Evolutionary conservation across 2,113 vertebrate species (phyloP), one percentile per base, ranked within the genome.

Genomic region (Rafetus swinhoei): DNA sequence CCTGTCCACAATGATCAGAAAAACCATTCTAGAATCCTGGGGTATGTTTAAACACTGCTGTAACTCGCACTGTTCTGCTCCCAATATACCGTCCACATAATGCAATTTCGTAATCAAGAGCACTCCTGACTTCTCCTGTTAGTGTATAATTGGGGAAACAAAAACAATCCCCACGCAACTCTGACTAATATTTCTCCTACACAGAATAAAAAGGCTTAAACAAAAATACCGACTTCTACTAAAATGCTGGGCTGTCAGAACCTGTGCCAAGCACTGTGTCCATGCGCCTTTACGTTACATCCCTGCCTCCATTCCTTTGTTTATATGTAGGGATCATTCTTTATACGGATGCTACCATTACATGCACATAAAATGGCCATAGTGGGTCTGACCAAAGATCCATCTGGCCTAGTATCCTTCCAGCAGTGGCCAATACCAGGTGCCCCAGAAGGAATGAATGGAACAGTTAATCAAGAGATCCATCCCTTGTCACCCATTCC

Each of bases 1-100:
- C 77, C 6, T 1, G 0, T 57, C 72, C 60, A 56, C 0, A 0
- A 13, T 3, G 21, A 25, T 76, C 10, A 69, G 14, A 27, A 15
- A 59, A 59, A 76, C 22, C 25, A 22, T 76, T 9, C 11, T 45
- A 76, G 19, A 76, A 50, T 45, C 21, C 22, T 76, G 65, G 16
- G 65, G n/a, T 35, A 72, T 72, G 32, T 72, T 35, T 72, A 72
- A 35, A 72, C 18, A 35, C 5, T 35, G n/a, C 18, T 72, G 18
- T 72, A 32, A 65, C 62, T 32, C 7, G 29, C 29, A 65, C 29
- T 65, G 62, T n/a, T 32, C 62, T 65, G 62, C 29, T 65, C 62
- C 29, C 29, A 16, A 12, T 8, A 15, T 65, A 5, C 29, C 15
- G 60, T 62, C 60, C 29, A 32, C 62, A 65, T 7, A 65, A 65